A percentile compares a stretch with the other conserved stretches of the same genome.
Evolutionary conservation across 2,888 invertebrate species (phyloP).

Genomic region (Mythimna loreyi): DNA sequence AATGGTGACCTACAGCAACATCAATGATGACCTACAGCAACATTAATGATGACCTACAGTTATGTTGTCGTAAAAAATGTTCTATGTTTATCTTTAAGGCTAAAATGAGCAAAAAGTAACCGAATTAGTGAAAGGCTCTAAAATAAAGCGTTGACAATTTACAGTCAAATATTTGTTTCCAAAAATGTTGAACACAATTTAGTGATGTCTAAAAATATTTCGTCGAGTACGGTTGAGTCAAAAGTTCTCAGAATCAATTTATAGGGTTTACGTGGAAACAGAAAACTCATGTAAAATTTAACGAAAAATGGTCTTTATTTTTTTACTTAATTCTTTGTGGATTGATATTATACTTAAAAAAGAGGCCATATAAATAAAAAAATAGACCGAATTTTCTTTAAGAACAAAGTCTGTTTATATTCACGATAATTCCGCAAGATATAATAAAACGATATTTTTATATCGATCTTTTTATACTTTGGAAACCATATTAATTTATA

Average conservation of each 20-base stretch:
- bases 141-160: no score
- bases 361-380: background rate
- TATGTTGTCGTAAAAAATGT: no score
- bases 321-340: background rate
- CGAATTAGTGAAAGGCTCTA: no score
- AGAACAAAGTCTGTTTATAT: no score
- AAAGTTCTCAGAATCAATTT: conserved; percentile 10
- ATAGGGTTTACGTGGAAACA: background rate
- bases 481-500: background rate
- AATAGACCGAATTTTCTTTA: background rate
- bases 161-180: background rate
- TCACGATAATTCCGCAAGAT: no score
- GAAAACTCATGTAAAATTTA: conserved; percentile 1
- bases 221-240: background rate
- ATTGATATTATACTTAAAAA: background rate
- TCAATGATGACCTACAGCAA: no score
- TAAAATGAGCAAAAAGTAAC: no score
- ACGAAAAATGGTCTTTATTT: background rate
- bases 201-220: background rate
- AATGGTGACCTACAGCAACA: no score
- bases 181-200: background rate
- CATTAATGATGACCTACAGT: no score
- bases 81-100: no score
- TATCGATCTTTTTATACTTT: background rate
- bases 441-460: no score